These are phyloP conservation scores for Nomada flava DNA, from an alignment of 2,888 invertebrate genomes.

Conservation along the genomic window DNA sequence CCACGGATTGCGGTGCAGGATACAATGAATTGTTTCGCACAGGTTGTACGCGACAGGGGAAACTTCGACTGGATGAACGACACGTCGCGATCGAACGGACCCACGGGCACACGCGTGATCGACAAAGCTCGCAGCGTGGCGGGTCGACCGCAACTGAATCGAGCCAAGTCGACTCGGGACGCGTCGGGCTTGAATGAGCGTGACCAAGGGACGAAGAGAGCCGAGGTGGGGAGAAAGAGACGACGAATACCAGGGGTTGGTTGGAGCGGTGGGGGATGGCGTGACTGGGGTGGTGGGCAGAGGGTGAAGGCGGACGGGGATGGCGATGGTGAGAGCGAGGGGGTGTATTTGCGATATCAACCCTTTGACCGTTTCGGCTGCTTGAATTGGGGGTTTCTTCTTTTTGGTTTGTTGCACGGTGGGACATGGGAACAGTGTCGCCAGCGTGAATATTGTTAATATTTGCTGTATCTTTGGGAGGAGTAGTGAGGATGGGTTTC, in stretches of 20 bases:
- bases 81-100: conserved; percentile 3
- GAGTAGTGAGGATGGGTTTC: no score
- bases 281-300: not conserved
- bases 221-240: conserved; percentile 25
- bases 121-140: conserved; percentile 78
- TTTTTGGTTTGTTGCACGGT: no score
- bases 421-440: no score
- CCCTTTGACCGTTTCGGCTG: no score
- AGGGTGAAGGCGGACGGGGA: not conserved
- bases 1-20: not conserved
- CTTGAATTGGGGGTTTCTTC: no score
- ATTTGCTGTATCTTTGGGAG: no score
- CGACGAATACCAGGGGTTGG: not conserved
- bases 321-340: not conserved
- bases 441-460: no score
- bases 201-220: conserved; percentile 57
- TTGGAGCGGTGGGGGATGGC: not conserved
- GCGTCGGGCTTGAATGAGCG: conserved; percentile 81
- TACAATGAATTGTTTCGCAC: not conserved
- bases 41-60: not conserved
- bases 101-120: conserved; percentile 41
- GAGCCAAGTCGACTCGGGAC: conserved; percentile 70
- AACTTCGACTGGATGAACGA: not conserved
- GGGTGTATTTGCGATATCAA: not conserved
- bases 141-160: conserved; percentile 82